These are phyloP conservation scores for Syrista parreyssii DNA, from an alignment of 2,888 invertebrate genomes.

Conservation along the genomic window DNA sequence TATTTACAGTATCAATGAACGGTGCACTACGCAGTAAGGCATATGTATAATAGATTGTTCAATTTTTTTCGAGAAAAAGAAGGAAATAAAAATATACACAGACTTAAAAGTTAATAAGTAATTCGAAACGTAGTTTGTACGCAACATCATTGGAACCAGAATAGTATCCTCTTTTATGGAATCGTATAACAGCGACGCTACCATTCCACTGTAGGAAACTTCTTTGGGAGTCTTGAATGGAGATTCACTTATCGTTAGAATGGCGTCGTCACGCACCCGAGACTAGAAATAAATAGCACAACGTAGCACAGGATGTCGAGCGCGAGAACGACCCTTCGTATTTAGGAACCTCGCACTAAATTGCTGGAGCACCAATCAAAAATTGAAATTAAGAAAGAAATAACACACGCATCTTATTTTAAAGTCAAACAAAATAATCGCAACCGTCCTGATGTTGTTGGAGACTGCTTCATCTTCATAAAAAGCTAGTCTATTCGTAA, in stretches of 20 bases:
- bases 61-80: neutral
- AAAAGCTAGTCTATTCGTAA: conserved; percentile 70
- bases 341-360: neutral
- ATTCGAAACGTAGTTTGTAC: neutral
- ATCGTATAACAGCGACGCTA: neutral
- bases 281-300: neutral
- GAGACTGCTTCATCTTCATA: neutral
- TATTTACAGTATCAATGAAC: neutral
- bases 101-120: neutral
- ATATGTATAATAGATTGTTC: neutral
- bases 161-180: neutral
- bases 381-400: neutral
- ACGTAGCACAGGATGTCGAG: neutral
- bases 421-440: neutral
- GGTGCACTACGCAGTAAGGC: neutral
- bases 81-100: neutral
- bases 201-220: neutral
- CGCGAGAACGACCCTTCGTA: neutral
- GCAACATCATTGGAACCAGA: neutral
- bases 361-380: neutral
- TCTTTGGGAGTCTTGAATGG: neutral
- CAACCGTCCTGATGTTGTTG: neutral
- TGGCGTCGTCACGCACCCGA: neutral
- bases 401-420: neutral
- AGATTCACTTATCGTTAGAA: neutral